Base-by-base conservation (phyloP, 2,113 vertebrate species). In the Oryzias javanicus region DNA sequence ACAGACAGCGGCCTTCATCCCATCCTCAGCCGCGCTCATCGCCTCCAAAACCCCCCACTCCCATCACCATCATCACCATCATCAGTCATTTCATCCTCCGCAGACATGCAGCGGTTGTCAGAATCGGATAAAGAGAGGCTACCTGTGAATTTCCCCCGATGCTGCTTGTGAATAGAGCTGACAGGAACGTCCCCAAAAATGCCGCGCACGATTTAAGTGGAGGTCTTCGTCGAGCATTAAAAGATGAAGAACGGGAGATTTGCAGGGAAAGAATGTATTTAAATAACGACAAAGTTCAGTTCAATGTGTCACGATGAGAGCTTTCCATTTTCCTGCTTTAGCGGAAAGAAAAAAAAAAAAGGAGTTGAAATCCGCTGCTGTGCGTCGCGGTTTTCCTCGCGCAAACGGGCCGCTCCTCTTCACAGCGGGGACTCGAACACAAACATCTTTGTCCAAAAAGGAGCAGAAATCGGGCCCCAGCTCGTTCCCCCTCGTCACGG, bases 81-180 rank as follows among this genome's bases (percentile, higher is more conserved):
- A 35, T 35, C 35, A 12, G 35, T 35, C 35, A 35, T 12, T 12
- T 35, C 35, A 35, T 35, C 35, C 35, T 35, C 35, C 35, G 35
- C 35, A 12, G 35, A 35, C 35, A 35, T 35, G 14, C 53, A 49
- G 64, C 66, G 42, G 60, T 60, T 63, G 62, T 65, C 73, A 82
- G 78, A 50, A 48, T 70, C 74, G 54, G 63, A 64, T 78, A 72
- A 85, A 68, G 71, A 80, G 85, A 66, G 86, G 79, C 82, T 91
- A 89, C 89, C 89, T 90, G 86, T 84, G 86, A 88, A 87, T 83
- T 76, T 35, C 35, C 79, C 73, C 77, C 76, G 85, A 76, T 64
- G 81, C 49, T 59, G 4, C 16, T n/a, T 22, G 22, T 22, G 25
- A 17, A 16, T 35, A 25, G 61, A 60, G 25, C 42, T 20, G 54